Evolutionary conservation across 2,113 vertebrate species (phyloP).

Genomic region (Notiomystis cincta): DNA sequence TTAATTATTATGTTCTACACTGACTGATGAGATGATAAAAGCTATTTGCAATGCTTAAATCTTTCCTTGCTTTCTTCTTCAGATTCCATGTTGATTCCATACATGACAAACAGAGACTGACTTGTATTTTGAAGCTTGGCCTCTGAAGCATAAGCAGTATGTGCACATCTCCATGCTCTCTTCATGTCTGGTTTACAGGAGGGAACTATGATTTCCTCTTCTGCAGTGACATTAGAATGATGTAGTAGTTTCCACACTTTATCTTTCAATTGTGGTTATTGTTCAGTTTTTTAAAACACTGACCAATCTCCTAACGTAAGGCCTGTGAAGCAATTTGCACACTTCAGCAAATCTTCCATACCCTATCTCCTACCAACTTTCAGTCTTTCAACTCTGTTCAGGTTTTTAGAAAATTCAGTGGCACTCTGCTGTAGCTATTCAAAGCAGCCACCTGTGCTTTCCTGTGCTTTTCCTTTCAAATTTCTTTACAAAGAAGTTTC

Average conservation of each 20-base stretch:
- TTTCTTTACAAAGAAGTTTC: not conserved
- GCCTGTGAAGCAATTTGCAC: not conserved
- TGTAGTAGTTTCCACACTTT: not conserved
- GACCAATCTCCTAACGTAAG: not conserved
- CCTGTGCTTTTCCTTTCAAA: not conserved
- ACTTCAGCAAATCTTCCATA: not conserved
- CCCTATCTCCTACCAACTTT: not conserved
- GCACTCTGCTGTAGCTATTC: not conserved
- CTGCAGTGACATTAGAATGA: not conserved
- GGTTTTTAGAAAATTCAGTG: not conserved
- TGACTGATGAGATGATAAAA: not conserved
- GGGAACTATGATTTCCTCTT: not conserved
- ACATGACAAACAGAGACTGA: not conserved
- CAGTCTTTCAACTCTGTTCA: not conserved
- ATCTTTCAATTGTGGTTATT: not conserved
- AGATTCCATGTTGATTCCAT: not conserved
- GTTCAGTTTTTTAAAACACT: not conserved
- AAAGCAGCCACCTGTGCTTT: not conserved
- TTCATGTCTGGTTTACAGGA: not conserved
- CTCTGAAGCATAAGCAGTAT: not conserved
- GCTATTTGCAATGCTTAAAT: not conserved
- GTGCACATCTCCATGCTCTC: not conserved
- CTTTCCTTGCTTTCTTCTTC: not conserved
- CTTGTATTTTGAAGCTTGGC: not conserved
- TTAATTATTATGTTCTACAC: not conserved